Base-by-base conservation (phyloP, 2,113 vertebrate genomes). In the Anarrhichthys ocellatus region DNA sequence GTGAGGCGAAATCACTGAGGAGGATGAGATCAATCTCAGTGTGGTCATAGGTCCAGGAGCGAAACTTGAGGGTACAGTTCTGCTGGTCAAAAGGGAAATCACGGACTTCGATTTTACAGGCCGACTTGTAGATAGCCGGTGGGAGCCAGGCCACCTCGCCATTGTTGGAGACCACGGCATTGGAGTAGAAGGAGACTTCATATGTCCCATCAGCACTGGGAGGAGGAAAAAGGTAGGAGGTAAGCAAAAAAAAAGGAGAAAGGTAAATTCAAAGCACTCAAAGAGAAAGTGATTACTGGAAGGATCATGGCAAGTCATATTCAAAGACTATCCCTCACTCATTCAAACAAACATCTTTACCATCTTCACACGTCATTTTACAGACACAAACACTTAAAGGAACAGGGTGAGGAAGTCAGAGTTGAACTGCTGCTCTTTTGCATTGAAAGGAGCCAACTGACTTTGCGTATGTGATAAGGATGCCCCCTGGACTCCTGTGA, bases 31-130 rank as follows among this genome's bases (percentile, higher is more conserved):
- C 96, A 0, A 96, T 96, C 80, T 96, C 96, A 0, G 96, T 96
- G 93, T 94, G 94, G 88, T 96, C 96, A 2, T 96, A 96, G 2
- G 96, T 96, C 96, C 96, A 96, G 0, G 96, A 96, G 70, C 95
- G 95, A 81, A 96, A 96, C 82, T 95, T 95, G 54, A 96, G 93
- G 1, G 96, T 96, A 85, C 96, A 96, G 92, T 96, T 96, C 88
- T 96, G 96, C 88, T 96, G 96, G 93, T 96, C 96, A 22, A 96
- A 96, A 24, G 96, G 96, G 66, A 96, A 96, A 88, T 96, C 93
- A 5, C 94, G 94, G 9, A 96, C 96, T 82, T 96, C 95, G 0
- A 96, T 96, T 87, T 95, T 96, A 87, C 95, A 96, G 54, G 96
- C 95, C 0, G 95, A 96, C 75, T 95, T 96, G 84, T 96, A 96